Conservation (phyloP, 2,113 vertebrate species). For the Phainopepla nitens region DNA sequence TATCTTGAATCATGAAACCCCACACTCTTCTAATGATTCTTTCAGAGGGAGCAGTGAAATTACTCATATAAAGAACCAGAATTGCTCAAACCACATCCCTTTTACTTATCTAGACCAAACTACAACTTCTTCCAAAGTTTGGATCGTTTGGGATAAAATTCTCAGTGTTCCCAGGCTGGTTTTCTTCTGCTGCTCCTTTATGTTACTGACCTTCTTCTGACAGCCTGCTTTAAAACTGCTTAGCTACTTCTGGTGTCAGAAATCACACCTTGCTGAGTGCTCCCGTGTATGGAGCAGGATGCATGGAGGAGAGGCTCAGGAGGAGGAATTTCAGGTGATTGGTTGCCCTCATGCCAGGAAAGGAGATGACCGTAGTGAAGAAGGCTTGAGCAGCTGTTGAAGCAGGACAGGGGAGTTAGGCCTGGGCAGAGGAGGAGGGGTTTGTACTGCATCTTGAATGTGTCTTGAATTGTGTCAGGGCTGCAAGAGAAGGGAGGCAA, state of each 20-base stretch:
- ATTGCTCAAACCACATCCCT: not conserved
- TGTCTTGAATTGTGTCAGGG: not conserved
- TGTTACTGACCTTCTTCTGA: not conserved
- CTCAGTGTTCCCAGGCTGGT: not conserved
- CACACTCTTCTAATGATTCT: not conserved
- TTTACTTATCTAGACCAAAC: not conserved
- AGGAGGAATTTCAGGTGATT: not conserved
- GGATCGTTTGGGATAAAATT: not conserved
- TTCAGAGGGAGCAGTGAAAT: conserved; percentile 1
- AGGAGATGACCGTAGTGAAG: not conserved
- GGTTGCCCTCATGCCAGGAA: not conserved
- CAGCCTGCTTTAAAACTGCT: not conserved
- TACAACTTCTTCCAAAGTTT: not conserved
- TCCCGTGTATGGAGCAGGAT: not conserved
- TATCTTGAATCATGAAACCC: not conserved
- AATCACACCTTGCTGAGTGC: not conserved
- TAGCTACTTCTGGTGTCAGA: not conserved
- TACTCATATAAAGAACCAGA: conserved; percentile 1
- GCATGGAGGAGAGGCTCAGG: not conserved
- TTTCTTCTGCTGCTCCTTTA: not conserved
- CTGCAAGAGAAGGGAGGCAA: not conserved
- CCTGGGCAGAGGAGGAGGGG: not conserved
- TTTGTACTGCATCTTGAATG: not conserved
- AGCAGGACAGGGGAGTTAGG: not conserved
- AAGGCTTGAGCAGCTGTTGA: not conserved